These are phyloP conservation scores for Philereme transversata DNA, from an alignment of 2,888 invertebrate genomes.

Conservation along the genomic window DNA sequence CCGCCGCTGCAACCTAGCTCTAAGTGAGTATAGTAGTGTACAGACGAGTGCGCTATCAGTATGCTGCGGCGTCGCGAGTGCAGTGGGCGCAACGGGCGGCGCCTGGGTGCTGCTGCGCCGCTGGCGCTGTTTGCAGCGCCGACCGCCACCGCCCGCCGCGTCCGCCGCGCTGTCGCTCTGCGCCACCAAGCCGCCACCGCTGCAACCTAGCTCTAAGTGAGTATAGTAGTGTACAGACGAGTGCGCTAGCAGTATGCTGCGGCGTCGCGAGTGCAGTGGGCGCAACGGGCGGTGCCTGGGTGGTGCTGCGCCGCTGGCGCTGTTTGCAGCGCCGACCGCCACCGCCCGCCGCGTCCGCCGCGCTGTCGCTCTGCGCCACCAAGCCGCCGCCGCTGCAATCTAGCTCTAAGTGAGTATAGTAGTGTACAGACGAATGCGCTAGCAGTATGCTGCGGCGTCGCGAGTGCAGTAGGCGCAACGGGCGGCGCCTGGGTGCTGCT, in stretches of 20 bases:
- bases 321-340: constrained; percentile 29
- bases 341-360: not conserved
- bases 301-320: no score
- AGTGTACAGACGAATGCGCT: no score
- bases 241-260: not conserved
- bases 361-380: not conserved
- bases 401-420: not conserved
- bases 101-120: constrained; percentile 56
- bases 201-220: constrained; percentile 59
- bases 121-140: constrained; percentile 44
- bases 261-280: not conserved
- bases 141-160: constrained; percentile 40
- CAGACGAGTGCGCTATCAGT: constrained; percentile 44
- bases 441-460: constrained; percentile 1
- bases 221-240: constrained; percentile 40
- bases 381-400: not conserved
- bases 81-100: constrained; percentile 51
- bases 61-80: constrained; percentile 56
- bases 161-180: constrained; percentile 45
- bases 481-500: no score
- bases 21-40: constrained; percentile 59
- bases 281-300: no score
- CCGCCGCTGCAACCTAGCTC: constrained; percentile 45
- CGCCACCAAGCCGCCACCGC: constrained; percentile 41
- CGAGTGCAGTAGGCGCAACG: not conserved